Evolutionary conservation across 1,140 invertebrate species (phyloP).

Genomic region (Cherax quadricarinatus): DNA sequence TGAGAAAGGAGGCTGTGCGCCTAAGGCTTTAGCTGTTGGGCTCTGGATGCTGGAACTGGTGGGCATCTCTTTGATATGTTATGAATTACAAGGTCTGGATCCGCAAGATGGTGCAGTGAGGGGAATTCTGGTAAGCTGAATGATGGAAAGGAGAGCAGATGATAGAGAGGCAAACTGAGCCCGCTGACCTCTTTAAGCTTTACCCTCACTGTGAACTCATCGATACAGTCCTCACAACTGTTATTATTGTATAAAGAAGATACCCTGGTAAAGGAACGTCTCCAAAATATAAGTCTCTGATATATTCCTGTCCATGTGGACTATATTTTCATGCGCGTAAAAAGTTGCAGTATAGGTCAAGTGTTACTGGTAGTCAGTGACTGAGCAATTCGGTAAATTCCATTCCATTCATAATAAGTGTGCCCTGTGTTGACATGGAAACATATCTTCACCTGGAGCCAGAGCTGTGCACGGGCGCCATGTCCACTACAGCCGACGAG

Average conservation of each 20-base stretch:
- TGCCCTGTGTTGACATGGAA: background rate
- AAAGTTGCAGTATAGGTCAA: background rate
- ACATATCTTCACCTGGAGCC: slow-evolving; percentile 6
- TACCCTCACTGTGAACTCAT: background rate
- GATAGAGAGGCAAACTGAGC: background rate
- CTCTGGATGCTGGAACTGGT: background rate
- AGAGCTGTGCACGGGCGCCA: slow-evolving; percentile 8
- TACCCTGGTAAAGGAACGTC: background rate
- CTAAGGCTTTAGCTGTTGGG: background rate
- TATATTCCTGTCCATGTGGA: background rate
- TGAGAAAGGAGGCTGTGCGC: too few species aligned
- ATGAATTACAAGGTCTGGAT: background rate
- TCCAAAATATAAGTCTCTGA: too few species aligned
- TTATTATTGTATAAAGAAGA: background rate
- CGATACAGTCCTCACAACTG: background rate
- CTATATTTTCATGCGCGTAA: background rate
- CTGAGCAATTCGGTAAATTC: too few species aligned
- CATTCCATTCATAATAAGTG: background rate
- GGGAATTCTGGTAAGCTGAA: too few species aligned
- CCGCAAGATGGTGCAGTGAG: background rate
- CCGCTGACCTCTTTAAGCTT: background rate
- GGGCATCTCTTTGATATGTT: background rate
- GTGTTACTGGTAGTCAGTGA: background rate
- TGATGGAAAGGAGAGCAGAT: background rate
- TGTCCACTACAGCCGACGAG: slow-evolving; percentile 17